Evolutionary conservation across 1,140 invertebrate species (phyloP), one percentile per base, ranked within the genome.

Genomic region (Neomicropteryx cornuta): DNA sequence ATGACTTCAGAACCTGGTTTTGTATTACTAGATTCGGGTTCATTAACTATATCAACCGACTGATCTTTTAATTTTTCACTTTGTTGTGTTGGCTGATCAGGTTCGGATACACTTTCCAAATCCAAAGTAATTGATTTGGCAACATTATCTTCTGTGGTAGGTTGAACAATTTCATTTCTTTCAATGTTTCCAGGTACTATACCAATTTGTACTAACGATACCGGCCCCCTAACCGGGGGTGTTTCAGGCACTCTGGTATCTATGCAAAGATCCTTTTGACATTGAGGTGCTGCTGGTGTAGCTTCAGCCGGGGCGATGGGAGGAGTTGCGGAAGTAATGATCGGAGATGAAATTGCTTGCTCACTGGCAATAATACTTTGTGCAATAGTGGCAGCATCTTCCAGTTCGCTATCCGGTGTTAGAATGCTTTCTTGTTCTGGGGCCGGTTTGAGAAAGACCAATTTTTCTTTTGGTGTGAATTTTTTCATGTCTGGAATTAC

Each of bases 321-420:
- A 11, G 58, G 53, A 11, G 56, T 45, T 56, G 51, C 23, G 10
- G 59, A 48, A 16, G 56, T 58, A 41, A 59, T 51, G 20, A 56
- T 52, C 33, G 60, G 52, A 20, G 58, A 53, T 27, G 34, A 37
- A 36, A 47, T 36, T 34, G 50, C 53, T 39, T 64, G 47, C 43
- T 68, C 65, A 41, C 58, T 55, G 36, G 62, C 63, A 45, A 68
- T 68, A 53, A 66, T 68, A 47, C 53, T 48, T 34, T 52, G 48
- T 19, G 65, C 65, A 34, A 68, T 59, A 17, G 56, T 36, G 23
- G 62, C 65, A 14, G 65, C 65, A 49, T 68, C 65, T 45, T 68
- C 65, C 11, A 60, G 49, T 50, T 68, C 65, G 51, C 55, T 62
- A 51, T 68, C 65, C 38, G 65, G 65, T 21, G 65, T 68, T 39